Base-by-base conservation (phyloP, 2,797 vertebrate species). In the Sus cebifrons region DNA sequence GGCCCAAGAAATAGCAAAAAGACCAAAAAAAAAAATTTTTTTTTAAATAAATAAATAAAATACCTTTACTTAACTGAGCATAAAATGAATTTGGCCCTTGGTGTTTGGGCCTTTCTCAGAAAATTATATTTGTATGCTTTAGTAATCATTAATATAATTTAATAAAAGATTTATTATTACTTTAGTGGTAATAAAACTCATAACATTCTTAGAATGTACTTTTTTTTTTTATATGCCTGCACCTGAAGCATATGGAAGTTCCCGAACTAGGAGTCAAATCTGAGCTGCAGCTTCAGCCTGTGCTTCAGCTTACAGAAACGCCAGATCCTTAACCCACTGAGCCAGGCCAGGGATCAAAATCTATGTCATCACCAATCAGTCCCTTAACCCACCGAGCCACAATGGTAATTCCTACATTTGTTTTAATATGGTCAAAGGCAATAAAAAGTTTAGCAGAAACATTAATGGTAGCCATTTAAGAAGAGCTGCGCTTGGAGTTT, bases 401-500 rank as follows among this genome's bases (percentile, higher is more conserved):
- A 49, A 49, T 10, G 44, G 44, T 6, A 6, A 49, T 10, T 49
- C 44, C 44, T 78, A 78, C 75, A 56, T 75, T 92, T 85, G 40
- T 93, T 94, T 91, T 94, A 89, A 77, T 95, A 32, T 94, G 68
- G n/a, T 90, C 56, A 49, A 36, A 95, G 36, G 17, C 32, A 94
- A 23, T 44, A 92, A 67, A 86, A 86, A 32, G 27, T 84, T 96
- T 70, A 71, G 18, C 49, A 67, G 9, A 93, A 68, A 90, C 40
- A 58, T 96, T 68, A 94, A 70, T 29, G 60, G 54, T 75, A 92
- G 29, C 44, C 10, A 6, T 84, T 95, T 96, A 85, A 90, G 77
- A 87, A 87, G 17, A 88, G n/a, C 60, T 94, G 15, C 23, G 44
- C 40, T 85, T 49, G 44, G 44, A 49, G 44, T 49, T 49, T 49